Evolutionary conservation across 2,888 invertebrate species (phyloP), one percentile per base, ranked within the genome.

Genomic region (Thymelicus lineola): DNA sequence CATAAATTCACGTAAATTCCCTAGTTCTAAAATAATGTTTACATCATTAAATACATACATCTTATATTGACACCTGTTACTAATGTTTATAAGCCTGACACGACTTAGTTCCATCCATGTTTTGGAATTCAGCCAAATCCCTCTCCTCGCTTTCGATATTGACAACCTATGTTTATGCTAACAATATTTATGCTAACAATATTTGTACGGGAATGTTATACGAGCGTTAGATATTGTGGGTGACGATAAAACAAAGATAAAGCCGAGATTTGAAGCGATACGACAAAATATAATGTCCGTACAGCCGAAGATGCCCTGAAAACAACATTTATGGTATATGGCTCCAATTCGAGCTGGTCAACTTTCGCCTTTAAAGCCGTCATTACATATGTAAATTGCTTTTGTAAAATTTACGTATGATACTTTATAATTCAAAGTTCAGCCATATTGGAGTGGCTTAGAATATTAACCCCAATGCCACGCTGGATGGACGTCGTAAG

Each of bases 281-380:
- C 53, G 35, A 67, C 66, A 66, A 66, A n/a, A n/a, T n/a, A 64
- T 42, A 67, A 12, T 67, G 60, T 45, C 53, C 58, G 15, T 55
- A 45, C 35, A 15, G 61, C n/a, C 28, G 35, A 42, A 14, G 48
- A 45, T 59, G 64, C 42, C 50, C 59, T 70, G 59, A 72, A 81
- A 86, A 86, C 86, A 86, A 85, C 80, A 76, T 79, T 86, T 85
- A 85, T 86, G 80, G 79, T 82, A 81, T 82, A 85, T 86, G 81
- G 79, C 80, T 78, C 75, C 79, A 82, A 86, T 87, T 86, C 86
- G 87, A 89, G 86, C 80, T 82, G 79, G 79, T 82, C 80, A 83
- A 85, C 83, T 84, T 82, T 84, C 79, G 83, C 82, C 86, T 87
- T 85, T 85, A 81, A 89, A 3, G 20, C 3, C 28, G 28, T 28